Base-by-base conservation (phyloP, 2,888 invertebrate species). In the Sicus ferrugineus region DNA sequence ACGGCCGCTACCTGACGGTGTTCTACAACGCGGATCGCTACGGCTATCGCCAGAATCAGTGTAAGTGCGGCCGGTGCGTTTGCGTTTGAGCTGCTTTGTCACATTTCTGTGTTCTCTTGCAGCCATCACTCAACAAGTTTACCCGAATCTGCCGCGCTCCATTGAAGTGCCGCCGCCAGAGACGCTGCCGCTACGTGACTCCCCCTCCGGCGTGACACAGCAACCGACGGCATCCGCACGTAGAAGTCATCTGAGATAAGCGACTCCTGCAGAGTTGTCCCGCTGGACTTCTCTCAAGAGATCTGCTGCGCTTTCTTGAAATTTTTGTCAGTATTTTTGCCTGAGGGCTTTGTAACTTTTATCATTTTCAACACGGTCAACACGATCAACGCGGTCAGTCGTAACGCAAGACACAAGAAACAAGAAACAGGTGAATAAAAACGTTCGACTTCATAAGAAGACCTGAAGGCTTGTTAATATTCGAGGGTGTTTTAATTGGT, bases 11-110 rank as follows among this genome's bases (percentile, higher is more conserved):
- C 46, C 69, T 83, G 7, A 84, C 83, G 0, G 84, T 84, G 4
- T 83, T 83, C 76, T 83, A 84, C 46, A 84, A 83, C 72, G 83
- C 84, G 31, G 83, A 83, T 75, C 83, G 80, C 58, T 76, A 78
- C 73, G 83, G 83, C 48, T 84, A 81, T 34, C 75, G 82, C 0
- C 84, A 82, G 69, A 83, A 81, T 74, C 83, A 82, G 73, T 78
- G 83, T 83, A 67, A 82, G 83, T 77, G 69, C 3, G 2, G 21
- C n/a, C 23, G 9, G 11, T 2, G 11, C 50, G 26, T 26, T 23
- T 16, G 9, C 34, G 14, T 7, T 23, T 56, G 31, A 61, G 9
- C 6, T 28, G 11, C 4, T 23, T 19, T 48, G 16, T 46, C 6
- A 6, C 30, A 42, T 54, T 7, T n/a, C 9, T 66, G 11, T 23